These are phyloP conservation scores for Heterotilapia buettikoferi DNA, from an alignment of 2,113 vertebrate genomes.

Conservation along the genomic window DNA sequence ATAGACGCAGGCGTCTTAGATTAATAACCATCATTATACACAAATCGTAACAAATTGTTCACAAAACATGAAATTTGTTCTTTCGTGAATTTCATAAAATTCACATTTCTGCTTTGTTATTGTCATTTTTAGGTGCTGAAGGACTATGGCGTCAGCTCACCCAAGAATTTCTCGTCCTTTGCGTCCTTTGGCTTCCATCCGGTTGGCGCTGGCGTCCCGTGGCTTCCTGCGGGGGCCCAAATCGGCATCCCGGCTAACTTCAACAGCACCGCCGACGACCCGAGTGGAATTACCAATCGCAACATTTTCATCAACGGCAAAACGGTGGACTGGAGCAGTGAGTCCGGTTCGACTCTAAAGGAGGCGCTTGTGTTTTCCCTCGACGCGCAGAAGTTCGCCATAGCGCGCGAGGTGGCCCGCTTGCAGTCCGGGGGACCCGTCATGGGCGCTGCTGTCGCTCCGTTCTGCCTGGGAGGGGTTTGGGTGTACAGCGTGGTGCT, in stretches of 20 bases:
- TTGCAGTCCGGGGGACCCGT: constrained; percentile 70
- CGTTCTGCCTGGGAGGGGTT: constrained; percentile 76
- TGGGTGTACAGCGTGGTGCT: constrained; percentile 72
- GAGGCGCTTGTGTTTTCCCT: constrained; percentile 78
- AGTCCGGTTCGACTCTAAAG: constrained; percentile 67
- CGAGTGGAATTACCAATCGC: constrained; percentile 69
- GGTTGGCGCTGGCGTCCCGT: constrained; percentile 82
- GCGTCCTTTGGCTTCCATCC: constrained; percentile 86
- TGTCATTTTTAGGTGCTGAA: constrained; percentile 65
- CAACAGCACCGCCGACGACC: constrained; percentile 66
- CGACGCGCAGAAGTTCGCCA: constrained; percentile 83
- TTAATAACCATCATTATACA: background rate
- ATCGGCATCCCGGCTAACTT: constrained; percentile 88
- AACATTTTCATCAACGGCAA: constrained; percentile 77
- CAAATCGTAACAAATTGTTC: background rate
- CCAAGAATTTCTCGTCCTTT: constrained; percentile 74
- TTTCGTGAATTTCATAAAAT: background rate
- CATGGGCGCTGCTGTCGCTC: constrained; percentile 73
- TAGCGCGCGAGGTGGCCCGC: constrained; percentile 82
- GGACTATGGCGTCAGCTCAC: constrained; percentile 64
- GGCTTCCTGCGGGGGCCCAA: constrained; percentile 78
- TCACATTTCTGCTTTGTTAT: background rate
- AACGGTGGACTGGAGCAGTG: constrained; percentile 79
- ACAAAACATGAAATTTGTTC: background rate
- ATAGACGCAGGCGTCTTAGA: background rate